phyloP scores from a whole-genome alignment of 1,140 invertebrate species.

The Scylla paramamosain region DNA sequence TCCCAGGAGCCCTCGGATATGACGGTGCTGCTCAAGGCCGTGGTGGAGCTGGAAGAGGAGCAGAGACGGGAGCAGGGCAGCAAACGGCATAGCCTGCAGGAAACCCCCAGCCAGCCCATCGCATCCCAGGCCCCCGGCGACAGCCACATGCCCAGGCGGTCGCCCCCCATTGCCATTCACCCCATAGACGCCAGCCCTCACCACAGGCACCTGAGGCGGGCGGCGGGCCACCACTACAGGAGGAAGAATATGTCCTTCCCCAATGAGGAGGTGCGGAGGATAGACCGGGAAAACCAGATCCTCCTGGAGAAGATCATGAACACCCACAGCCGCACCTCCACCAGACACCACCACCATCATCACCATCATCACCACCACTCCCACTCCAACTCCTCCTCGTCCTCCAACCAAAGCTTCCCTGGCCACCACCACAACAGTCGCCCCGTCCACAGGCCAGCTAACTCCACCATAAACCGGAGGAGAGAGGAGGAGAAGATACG shows the following conservation, averaged over 20 bases:
- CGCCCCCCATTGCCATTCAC: slow-evolving; percentile 66
- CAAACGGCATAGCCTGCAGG: background rate
- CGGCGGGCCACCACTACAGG: slow-evolving; percentile 67
- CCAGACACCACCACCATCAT: slow-evolving; percentile 46
- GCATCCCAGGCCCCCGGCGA: slow-evolving; percentile 51
- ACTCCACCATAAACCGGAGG: slow-evolving; percentile 80
- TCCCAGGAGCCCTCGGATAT: slow-evolving; percentile 65
- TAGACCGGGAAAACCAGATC: slow-evolving; percentile 81
- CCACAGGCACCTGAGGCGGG: slow-evolving; percentile 73
- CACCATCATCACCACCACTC: slow-evolving; percentile 48
- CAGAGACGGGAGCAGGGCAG: slow-evolving; percentile 46
- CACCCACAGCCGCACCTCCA: slow-evolving; percentile 68
- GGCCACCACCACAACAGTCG: slow-evolving; percentile 52
- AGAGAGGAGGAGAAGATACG: slow-evolving; percentile 81
- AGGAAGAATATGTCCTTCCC: slow-evolving; percentile 82
- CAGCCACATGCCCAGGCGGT: slow-evolving; percentile 16
- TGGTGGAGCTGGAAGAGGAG: slow-evolving; percentile 72
- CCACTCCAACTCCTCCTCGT: slow-evolving; percentile 41
- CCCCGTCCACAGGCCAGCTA: slow-evolving; percentile 72
- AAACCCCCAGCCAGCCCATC: background rate
- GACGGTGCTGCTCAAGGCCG: slow-evolving; percentile 63
- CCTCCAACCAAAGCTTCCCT: slow-evolving; percentile 40
- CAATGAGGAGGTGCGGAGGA: slow-evolving; percentile 80
- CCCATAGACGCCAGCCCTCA: slow-evolving; percentile 76
- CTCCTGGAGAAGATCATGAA: slow-evolving; percentile 81